Percentiles rank a stretch among this genome's conserved stretches.
Conservation (phyloP, 2,113 vertebrate genomes). For the Bujurquina vittata region DNA sequence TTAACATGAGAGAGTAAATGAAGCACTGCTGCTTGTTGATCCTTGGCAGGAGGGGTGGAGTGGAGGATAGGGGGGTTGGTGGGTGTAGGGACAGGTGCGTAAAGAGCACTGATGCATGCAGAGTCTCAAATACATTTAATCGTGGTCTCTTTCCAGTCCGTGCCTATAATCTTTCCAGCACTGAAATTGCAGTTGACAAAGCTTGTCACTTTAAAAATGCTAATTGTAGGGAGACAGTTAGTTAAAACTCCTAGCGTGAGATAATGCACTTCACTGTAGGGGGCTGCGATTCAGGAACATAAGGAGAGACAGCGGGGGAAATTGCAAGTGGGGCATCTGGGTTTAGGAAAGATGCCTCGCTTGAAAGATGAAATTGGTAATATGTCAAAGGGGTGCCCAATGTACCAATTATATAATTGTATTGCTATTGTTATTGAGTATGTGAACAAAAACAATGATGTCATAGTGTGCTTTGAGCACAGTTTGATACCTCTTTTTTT, state of each 20-base stretch:
- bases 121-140: conserved; percentile 37
- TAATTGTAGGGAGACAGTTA: conserved; percentile 64
- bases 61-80: no score
- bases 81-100: conserved; percentile 52
- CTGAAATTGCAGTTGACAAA: conserved; percentile 35
- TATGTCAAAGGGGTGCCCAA: conserved; percentile 1
- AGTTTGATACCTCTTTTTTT: background rate
- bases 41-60: background rate
- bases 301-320: conserved; percentile 30
- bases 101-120: conserved; percentile 44
- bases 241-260: conserved; percentile 54
- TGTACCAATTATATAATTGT: background rate
- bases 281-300: conserved; percentile 34
- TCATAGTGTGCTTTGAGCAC: background rate
- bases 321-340: background rate
- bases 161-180: conserved; percentile 13
- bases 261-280: conserved; percentile 38
- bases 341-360: background rate
- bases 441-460: background rate
- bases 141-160: conserved; percentile 1
- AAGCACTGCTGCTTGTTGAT: conserved; percentile 41
- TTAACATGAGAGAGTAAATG: conserved; percentile 32
- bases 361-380: background rate
- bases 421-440: background rate
- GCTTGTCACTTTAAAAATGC: conserved; percentile 27